Evolutionary conservation across 2,113 vertebrate species (phyloP), one percentile per base, ranked within the genome.

Genomic region (Lycaon pictus): DNA sequence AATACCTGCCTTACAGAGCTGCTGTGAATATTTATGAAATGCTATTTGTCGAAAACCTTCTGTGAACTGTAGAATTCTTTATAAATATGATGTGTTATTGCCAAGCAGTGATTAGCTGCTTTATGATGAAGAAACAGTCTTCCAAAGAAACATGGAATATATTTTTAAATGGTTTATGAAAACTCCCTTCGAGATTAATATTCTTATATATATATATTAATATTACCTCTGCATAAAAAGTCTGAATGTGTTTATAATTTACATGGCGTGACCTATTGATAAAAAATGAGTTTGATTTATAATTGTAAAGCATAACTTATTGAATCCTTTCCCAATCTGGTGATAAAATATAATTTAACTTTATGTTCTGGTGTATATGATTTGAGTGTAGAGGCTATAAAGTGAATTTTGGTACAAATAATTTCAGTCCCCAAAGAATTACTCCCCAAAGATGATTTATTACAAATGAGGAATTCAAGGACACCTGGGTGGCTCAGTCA

Each of bases 311-410:
- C 48, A 51, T 85, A 69, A 82, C 60, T 60, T 96, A 37, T 37
- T 94, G 5, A 91, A 62, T 76, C 11, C 80, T 91, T 93, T 93
- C 37, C 29, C 25, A 72, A 29, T n/a, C 13, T 35, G 23, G 2
- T 96, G 43, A 93, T 81, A 89, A 94, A 93, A 60, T 74, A 82
- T 60, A 93, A 79, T 29, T 65, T 83, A 63, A 71, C 60, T 93
- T n/a, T 72, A 80, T 86, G 63, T 81, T 85, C 60, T 90, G 19
- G 7, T 51, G 4, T 25, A 29, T 65, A 29, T 55, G 12, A 79
- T 58, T 48, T 71, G 81, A 90, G n/a, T 88, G 71, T 83, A 76
- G 67, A 85, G n/a, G 3, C 32, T 72, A 60, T 51, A 25, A 95
- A 82, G 37, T 77, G 19, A 83, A 69, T 88, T 96, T 93, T 85